These are phyloP conservation scores for Drosophila lacertosa DNA, from an alignment of 1,140 invertebrate genomes.

Conservation along the genomic window DNA sequence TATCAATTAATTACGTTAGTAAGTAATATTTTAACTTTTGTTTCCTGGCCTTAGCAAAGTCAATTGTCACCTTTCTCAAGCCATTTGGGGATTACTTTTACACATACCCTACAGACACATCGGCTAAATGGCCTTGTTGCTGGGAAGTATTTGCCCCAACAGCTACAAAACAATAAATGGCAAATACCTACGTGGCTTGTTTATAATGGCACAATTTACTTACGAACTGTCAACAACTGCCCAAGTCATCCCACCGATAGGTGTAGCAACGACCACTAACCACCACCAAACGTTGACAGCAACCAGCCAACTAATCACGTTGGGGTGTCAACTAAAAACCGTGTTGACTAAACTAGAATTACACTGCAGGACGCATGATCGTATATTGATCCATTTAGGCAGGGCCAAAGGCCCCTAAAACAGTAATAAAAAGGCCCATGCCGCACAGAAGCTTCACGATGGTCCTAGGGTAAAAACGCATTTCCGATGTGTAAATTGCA, in stretches of 20 bases:
- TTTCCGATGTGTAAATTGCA: constrained; percentile 13
- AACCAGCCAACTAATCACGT: not conserved
- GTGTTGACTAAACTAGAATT: not conserved
- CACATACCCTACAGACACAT: not conserved
- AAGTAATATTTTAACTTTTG: no score
- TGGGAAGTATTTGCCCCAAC: not conserved
- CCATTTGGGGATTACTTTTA: not conserved
- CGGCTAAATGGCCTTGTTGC: not conserved
- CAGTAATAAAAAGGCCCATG: not conserved
- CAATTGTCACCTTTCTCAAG: not conserved
- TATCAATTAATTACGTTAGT: constrained; percentile 16
- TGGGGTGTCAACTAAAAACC: constrained; percentile 1
- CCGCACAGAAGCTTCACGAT: not conserved
- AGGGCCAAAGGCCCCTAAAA: not conserved
- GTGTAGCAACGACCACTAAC: not conserved
- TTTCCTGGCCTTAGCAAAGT: not conserved
- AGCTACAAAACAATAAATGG: not conserved
- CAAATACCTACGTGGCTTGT: constrained; percentile 6
- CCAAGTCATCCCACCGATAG: not conserved
- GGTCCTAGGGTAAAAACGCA: constrained; percentile 7
- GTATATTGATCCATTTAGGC: not conserved
- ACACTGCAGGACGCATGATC: not conserved
- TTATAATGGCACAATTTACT: constrained; percentile 6
- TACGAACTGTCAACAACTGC: not conserved
- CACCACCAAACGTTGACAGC: not conserved